Conservation (phyloP, 2,888 invertebrate genomes). For the Orthosia cruda region DNA sequence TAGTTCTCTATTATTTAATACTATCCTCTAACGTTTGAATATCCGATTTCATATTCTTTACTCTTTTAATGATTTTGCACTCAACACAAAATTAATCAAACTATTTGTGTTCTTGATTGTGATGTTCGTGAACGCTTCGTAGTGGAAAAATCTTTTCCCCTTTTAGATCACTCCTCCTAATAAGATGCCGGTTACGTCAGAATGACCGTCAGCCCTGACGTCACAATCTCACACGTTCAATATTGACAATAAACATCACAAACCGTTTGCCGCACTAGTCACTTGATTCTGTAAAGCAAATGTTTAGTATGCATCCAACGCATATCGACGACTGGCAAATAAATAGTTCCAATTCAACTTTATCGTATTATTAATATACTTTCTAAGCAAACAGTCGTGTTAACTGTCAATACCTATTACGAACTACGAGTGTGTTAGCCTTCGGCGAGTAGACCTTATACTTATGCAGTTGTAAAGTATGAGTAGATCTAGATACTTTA, state of each 20-base stretch:
- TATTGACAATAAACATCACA: constrained; percentile 55
- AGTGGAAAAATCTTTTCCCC: constrained; percentile 23
- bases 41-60: not conserved
- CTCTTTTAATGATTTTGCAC: not conserved
- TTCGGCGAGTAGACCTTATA: constrained; percentile 42
- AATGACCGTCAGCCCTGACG: constrained; percentile 42
- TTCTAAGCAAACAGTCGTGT: constrained; percentile 53
- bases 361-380: constrained; percentile 53
- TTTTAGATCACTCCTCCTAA: constrained; percentile 24
- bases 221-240: constrained; percentile 55
- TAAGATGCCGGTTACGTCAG: constrained; percentile 42
- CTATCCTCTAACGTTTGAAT: constrained; percentile 1
- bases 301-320: constrained; percentile 49
- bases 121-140: not conserved
- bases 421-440: constrained; percentile 35
- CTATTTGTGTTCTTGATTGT: constrained; percentile 2
- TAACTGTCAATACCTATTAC: constrained; percentile 50
- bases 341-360: constrained; percentile 53
- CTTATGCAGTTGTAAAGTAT: constrained; percentile 46
- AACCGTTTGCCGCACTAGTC: constrained; percentile 40
- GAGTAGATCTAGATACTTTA: constrained; percentile 42
- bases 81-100: not conserved
- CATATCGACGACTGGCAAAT: constrained; percentile 53
- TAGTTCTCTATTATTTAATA: not conserved
- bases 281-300: constrained; percentile 53